Base-by-base conservation (phyloP, 2,797 vertebrate species). In the Setipinna tenuifilis region DNA sequence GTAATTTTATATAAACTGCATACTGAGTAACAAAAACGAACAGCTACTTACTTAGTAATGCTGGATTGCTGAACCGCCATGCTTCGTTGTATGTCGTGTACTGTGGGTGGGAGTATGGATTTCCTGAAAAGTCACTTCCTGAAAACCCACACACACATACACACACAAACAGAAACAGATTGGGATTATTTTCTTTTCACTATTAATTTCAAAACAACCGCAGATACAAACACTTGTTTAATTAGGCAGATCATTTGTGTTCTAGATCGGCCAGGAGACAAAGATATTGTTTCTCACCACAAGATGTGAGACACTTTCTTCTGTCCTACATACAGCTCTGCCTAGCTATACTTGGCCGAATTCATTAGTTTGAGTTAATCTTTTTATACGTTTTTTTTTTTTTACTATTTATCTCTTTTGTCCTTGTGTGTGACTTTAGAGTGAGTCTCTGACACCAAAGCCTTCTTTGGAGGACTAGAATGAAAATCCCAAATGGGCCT, bases 21-120 rank as follows among this genome's bases (percentile, higher is more conserved):
- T 54, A 54, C 50, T 54, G 19, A 59, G 19, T 59, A 59, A 59
- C 58, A 75, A 44, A 44, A 21, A 21, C 0, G 23, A 5, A 21
- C 14, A 41, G 91, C 90, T 92, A 96, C 98, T 98, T 96, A 99
- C 98, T 99, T 98, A 99, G 94, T 98, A 99, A 96, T 85, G 98
- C 98, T 93, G 98, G 98, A 95, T 99, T 99, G 96, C 98, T 99
- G 96, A 99, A 98, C 95, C 98, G 96, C 98, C 98, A 99, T 91
- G 98, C 98, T 95, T 99, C 98, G 0, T 99, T 99, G 96, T 99
- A 99, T 88, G 98, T 98, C 61, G 98, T 98, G 95, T 99, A 99
- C 89, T 99, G 98, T 92, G 98, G 98, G 94, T 99, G 98, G 93
- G 98, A 99, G 93, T 99, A 99, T 83, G 98, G 98, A 92, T 99